phyloP scores from a whole-genome alignment of 2,888 invertebrate genomes.

The Ganaspis brasiliensis region DNA sequence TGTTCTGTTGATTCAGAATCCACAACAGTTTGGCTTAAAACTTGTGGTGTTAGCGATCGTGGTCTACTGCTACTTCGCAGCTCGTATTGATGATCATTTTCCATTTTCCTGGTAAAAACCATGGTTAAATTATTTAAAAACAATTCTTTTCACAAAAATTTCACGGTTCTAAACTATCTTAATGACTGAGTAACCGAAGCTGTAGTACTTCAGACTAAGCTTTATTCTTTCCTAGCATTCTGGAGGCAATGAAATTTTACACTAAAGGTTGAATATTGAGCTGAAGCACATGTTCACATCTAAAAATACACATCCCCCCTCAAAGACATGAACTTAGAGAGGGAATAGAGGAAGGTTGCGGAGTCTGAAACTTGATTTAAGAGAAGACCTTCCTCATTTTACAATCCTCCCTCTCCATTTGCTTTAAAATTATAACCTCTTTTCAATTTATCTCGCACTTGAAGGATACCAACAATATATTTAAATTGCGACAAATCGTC shows the following conservation, averaged over 20 bases:
- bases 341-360: constrained; percentile 32
- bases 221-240: not conserved
- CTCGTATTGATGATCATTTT: constrained; percentile 74
- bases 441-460: not conserved
- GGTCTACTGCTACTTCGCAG: constrained; percentile 76
- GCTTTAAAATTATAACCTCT: constrained; percentile 11
- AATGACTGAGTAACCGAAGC: not conserved
- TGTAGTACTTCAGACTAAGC: not conserved
- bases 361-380: constrained; percentile 23
- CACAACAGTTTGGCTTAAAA: constrained; percentile 57
- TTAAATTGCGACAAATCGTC: not conserved
- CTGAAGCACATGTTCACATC: constrained; percentile 40
- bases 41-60: constrained; percentile 76
- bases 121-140: not conserved
- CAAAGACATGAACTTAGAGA: constrained; percentile 17
- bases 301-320: constrained; percentile 40
- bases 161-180: not conserved
- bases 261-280: constrained; percentile 21
- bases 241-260: constrained; percentile 18
- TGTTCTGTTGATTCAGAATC: constrained; percentile 71
- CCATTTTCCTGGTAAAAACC: constrained; percentile 67
- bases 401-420: constrained; percentile 9
- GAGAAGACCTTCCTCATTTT: constrained; percentile 40
- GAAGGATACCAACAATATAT: not conserved
- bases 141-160: not conserved